These are phyloP conservation scores for Lithophane ornitopus DNA, from an alignment of 2,888 invertebrate genomes.

Conservation along the genomic window DNA sequence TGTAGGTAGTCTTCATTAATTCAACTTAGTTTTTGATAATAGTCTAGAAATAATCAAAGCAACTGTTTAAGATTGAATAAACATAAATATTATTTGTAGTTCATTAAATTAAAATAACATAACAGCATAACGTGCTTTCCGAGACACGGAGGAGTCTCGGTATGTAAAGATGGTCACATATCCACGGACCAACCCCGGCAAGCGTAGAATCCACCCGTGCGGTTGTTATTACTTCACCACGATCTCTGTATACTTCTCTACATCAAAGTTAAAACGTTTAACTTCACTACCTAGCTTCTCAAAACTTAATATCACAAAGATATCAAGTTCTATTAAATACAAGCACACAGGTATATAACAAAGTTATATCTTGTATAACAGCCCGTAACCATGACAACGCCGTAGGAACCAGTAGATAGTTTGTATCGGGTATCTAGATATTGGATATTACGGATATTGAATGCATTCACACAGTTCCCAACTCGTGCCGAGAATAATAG, in stretches of 20 bases:
- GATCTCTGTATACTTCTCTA: background rate
- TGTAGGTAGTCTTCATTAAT: too few species aligned
- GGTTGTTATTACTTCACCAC: too few species aligned
- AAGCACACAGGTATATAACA: background rate
- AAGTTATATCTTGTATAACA: constrained; percentile 19
- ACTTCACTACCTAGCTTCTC: background rate
- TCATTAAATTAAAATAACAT: too few species aligned
- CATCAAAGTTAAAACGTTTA: constrained; percentile 17
- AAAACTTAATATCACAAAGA: constrained; percentile 6
- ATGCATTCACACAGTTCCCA: constrained; percentile 26
- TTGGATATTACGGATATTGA: constrained; percentile 20
- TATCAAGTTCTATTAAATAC: background rate
- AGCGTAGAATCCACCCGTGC: too few species aligned
- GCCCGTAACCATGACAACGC: constrained; percentile 32
- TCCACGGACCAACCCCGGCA: too few species aligned
- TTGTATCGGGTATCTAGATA: constrained; percentile 10
- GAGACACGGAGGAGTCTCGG: too few species aligned
- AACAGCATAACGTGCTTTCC: too few species aligned
- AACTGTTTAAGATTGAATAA: too few species aligned
- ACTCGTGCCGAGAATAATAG: constrained; percentile 25
- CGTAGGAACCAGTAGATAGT: constrained; percentile 14
- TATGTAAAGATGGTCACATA: too few species aligned
- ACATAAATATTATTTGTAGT: too few species aligned
- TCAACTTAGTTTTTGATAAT: too few species aligned
- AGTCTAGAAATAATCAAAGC: too few species aligned